Evolutionary conservation across 2,888 invertebrate genomes (phyloP), one percentile per base, ranked within the genome.

Genomic region (Petrophora chlorosata): DNA sequence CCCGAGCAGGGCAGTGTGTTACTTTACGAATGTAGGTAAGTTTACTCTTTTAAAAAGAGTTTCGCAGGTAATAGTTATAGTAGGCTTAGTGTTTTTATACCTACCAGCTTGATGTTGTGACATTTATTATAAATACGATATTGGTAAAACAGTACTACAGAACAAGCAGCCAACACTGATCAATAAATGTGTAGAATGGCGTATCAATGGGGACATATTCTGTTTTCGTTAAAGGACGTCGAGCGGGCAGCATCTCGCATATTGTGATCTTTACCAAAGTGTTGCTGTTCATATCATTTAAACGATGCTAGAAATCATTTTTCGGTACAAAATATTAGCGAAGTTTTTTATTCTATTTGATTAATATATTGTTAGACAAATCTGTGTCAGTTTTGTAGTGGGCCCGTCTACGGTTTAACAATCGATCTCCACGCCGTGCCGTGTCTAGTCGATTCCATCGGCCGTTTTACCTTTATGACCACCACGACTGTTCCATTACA

Each of bases 61-160:
- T 82, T 85, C 81, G 85, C 85, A 89, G 86, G 86, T 85, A 89
- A 89, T 89, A 89, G 88, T 79, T 83, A 82, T 88, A 90, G 85
- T 88, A 90, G 85, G 90, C 90, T 90, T 91, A 91, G 89, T 88
- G 90, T 89, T 91, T 91, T 91, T 91, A 90, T 90, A 91, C 90
- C 78, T 90, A 91, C 90, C 78, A 83, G 91, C 90, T 90, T 90
- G 87, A 90, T 90, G 91, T 91, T 91, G 90, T 90, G 90, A 90
- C 84, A 85, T 85, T 85, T 86, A 82, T 82, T 79, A 81, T 81
- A 82, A 83, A 80, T 83, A 85, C 81, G 76, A 83, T 82, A 85
- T 75, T 67, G 76, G 76, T 77, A 73, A n/a, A 69, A 75, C 79
- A 79, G 75, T 79, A 74, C 70, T 79, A 79, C 79, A 75, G 80